Evolutionary conservation across 2,888 invertebrate species (phyloP).

Genomic region (Archips xylosteana): DNA sequence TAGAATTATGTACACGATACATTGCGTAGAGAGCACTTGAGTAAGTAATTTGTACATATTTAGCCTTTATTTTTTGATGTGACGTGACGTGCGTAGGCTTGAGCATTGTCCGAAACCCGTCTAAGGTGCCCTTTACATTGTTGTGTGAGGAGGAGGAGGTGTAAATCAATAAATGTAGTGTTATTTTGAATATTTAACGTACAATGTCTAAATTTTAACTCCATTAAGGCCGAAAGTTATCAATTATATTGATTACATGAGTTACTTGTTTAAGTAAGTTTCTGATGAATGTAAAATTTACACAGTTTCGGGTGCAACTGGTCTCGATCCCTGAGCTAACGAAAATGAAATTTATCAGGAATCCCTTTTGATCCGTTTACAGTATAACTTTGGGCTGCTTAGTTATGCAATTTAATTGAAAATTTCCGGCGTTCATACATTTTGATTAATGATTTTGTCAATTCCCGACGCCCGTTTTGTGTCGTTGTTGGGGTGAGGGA

Average conservation of each 20-base stretch:
- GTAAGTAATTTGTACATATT: slow-evolving; percentile 59
- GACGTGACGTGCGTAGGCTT: slow-evolving; percentile 57
- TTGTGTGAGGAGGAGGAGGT: slow-evolving; percentile 14
- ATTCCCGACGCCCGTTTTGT: slow-evolving; percentile 42
- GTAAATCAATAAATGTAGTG: slow-evolving; percentile 29
- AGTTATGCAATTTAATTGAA: slow-evolving; percentile 40
- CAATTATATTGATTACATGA: neutral
- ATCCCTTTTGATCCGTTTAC: slow-evolving; percentile 32
- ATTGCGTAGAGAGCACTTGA: slow-evolving; percentile 55
- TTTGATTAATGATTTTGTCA: slow-evolving; percentile 41
- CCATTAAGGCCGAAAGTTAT: neutral
- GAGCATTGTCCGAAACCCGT: slow-evolving; percentile 58
- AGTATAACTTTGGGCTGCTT: slow-evolving; percentile 35
- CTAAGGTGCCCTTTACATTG: slow-evolving; percentile 45
- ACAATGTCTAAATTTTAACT: neutral
- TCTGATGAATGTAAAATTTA: neutral
- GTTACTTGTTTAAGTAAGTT: too few relatives aligned
- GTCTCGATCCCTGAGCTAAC: slow-evolving; percentile 21
- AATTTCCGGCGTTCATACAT: slow-evolving; percentile 38
- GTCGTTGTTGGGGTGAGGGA: slow-evolving; percentile 31
- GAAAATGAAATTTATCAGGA: slow-evolving; percentile 36
- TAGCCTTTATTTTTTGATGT: slow-evolving; percentile 59
- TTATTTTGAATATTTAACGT: neutral
- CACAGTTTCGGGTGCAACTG: slow-evolving; percentile 15
- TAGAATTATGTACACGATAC: slow-evolving; percentile 48